phyloP scores from a whole-genome alignment of 2,113 vertebrate species.

The Steatornis caripensis region DNA sequence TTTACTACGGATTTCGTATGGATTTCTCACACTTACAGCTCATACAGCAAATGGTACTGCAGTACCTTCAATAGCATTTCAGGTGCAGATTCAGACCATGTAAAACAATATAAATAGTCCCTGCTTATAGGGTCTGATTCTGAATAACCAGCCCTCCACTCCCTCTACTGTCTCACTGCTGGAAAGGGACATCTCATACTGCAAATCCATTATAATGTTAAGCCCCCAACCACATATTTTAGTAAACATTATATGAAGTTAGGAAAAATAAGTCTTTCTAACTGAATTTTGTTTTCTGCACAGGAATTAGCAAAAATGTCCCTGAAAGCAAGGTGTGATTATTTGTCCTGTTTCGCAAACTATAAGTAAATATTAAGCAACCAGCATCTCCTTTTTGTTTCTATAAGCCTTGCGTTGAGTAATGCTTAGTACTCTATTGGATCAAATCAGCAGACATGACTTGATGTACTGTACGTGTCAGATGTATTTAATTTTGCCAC shows the following conservation, averaged over 20 bases:
- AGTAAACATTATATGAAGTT: not conserved
- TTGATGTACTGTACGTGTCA: constrained; percentile 1
- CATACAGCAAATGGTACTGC: not conserved
- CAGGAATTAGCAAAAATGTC: not conserved
- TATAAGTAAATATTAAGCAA: constrained; percentile 1
- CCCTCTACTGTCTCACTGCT: not conserved
- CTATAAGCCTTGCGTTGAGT: not conserved
- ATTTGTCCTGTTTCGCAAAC: not conserved
- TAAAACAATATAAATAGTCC: not conserved
- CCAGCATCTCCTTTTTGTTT: not conserved
- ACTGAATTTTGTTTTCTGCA: not conserved
- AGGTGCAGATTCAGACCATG: not conserved
- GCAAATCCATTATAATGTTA: not conserved
- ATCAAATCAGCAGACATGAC: not conserved
- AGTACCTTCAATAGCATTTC: not conserved
- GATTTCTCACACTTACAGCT: not conserved
- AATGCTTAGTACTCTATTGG: not conserved
- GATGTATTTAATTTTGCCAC: constrained; percentile 30
- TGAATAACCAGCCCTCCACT: not conserved
- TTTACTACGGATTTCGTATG: not conserved
- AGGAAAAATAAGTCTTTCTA: not conserved
- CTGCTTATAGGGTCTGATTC: not conserved
- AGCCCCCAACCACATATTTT: not conserved
- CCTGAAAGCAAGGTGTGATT: not conserved
- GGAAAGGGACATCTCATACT: not conserved